Evolutionary conservation across 1,140 invertebrate genomes (phyloP).

Genomic region (Pemphigus obesinymphae): DNA sequence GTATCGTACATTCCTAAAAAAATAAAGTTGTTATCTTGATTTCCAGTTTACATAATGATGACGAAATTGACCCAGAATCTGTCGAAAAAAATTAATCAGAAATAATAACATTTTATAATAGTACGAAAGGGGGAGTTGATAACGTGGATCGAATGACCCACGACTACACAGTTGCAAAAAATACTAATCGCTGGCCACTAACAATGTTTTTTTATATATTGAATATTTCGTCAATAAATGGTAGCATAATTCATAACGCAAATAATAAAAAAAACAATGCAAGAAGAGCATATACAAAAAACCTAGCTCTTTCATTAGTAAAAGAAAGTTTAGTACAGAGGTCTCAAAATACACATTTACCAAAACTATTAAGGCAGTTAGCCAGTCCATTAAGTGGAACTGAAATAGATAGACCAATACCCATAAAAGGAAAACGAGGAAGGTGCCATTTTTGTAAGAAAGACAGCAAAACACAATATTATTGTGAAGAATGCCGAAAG

Average conservation of each 20-base stretch:
- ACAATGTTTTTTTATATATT: slow-evolving; percentile 28
- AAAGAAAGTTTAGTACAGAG: slow-evolving; percentile 24
- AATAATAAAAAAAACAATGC: neutral
- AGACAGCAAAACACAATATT: slow-evolving; percentile 27
- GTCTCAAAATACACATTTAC: neutral
- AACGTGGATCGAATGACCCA: slow-evolving; percentile 6
- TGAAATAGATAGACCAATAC: no score
- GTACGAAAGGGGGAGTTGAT: slow-evolving; percentile 29
- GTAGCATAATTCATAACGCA: slow-evolving; percentile 16
- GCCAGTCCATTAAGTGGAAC: no score
- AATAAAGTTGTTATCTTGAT: slow-evolving; percentile 27
- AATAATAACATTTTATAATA: slow-evolving; percentile 43
- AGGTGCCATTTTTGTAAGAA: neutral
- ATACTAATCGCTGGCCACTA: slow-evolving; percentile 43
- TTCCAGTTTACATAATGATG: slow-evolving; percentile 35
- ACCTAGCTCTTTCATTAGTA: slow-evolving; percentile 15
- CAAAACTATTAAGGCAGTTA: no score
- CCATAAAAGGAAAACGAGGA: neutral
- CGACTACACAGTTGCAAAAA: slow-evolving; percentile 41
- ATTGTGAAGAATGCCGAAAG: slow-evolving; percentile 15
- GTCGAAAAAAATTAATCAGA: slow-evolving; percentile 28
- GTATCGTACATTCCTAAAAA: slow-evolving; percentile 30
- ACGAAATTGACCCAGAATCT: slow-evolving; percentile 19
- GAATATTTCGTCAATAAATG: slow-evolving; percentile 36
- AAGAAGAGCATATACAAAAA: slow-evolving; percentile 6